Evolutionary conservation across 2,113 vertebrate genomes (phyloP), one percentile per base, ranked within the genome.

Genomic region (Chionomys nivalis): DNA sequence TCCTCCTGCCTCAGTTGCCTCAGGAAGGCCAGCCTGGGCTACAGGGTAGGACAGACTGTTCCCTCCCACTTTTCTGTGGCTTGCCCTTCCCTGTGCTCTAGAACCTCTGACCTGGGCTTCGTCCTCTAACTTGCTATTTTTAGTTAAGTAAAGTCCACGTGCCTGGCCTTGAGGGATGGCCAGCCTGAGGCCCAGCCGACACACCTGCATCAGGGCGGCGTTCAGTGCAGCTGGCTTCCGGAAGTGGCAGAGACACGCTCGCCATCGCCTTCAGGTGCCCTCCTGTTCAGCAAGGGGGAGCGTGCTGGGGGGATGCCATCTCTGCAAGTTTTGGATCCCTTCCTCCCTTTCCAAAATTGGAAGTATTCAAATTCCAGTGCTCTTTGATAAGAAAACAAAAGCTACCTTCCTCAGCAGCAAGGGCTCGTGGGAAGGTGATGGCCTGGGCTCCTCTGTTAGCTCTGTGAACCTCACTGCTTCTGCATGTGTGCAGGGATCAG

Each of bases 181-280:
- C 19, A 72, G 61, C n/a, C 87, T n/a, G 55, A 55, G 78, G 83
- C 55, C 10, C 24, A 44, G 78, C 39, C 70, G 49, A 0, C 52
- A 52, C 21, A 13, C 5, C 36, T 96, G 95, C 73, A 96, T 97
- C 96, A 28, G 86, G 61, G 96, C 42, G 0, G 96, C 83, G 0
- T 91, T 97, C 87, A 26, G 85, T 0, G 7, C 42, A 14, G 21
- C 87, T 1, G 61, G 90, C 47, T 55, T 79, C 83, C 89, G 52
- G 78, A 97, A 7, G 90, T 73, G 79, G 28, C 75, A 2, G 91
- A 97, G 87, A 42, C 4, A 0, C 0, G 1, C 0, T 0, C 39
- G 47, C 11, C 85, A 26, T 7, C 4, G 0, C 39, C 70, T 94
- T 66, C 97, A 98, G 98, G 98, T 98, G 81, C 95, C 26, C 55